Evolutionary conservation across 2,113 vertebrate genomes (phyloP).

Genomic region (Anser brachyrhynchus): DNA sequence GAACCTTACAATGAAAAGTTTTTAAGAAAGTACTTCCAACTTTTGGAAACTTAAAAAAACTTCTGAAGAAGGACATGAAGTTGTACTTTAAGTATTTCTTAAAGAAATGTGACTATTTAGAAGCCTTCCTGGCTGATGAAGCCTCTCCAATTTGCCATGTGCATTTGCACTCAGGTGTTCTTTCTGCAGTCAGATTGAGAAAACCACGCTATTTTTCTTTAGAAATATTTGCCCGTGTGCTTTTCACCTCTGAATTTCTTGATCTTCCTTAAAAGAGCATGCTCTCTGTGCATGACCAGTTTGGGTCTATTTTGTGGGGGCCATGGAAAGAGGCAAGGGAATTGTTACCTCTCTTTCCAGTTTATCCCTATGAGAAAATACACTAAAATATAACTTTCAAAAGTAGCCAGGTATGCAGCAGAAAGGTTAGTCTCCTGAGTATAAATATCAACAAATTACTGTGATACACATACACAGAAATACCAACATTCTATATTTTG

Average conservation of each 20-base stretch:
- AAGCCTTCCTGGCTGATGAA: background rate
- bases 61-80: background rate
- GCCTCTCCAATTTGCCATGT: background rate
- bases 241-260: background rate
- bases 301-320: background rate
- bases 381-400: background rate
- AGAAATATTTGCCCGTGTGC: background rate
- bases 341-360: background rate
- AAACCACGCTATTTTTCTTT: background rate
- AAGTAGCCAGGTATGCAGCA: background rate
- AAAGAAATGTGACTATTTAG: background rate
- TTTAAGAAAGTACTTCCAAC: background rate
- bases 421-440: background rate
- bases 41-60: background rate
- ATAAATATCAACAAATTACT: background rate
- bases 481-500: background rate
- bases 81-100: background rate
- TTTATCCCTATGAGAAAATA: background rate
- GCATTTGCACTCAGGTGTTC: background rate
- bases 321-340: background rate
- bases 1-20: background rate
- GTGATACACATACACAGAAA: background rate
- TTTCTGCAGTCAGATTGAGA: background rate
- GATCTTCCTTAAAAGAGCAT: background rate
- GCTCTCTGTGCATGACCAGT: background rate